A percentile compares a stretch with the other conserved stretches of the same genome.
Evolutionary conservation across 2,797 vertebrate genomes (phyloP).

Genomic region (Microhierax caerulescens): DNA sequence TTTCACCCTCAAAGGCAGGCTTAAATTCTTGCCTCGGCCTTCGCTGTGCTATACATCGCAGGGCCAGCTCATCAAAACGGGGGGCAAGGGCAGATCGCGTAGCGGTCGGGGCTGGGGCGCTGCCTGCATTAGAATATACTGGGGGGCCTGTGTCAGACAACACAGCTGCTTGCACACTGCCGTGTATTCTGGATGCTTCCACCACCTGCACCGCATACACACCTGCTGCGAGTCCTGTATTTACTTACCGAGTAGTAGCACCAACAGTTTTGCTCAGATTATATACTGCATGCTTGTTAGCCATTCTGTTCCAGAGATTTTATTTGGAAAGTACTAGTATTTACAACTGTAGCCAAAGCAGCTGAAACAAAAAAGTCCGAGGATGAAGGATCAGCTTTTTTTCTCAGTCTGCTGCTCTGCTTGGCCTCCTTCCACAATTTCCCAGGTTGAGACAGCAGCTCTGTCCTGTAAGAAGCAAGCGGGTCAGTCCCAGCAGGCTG

Average conservation of each 20-base stretch:
- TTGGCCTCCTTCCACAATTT: conserved; percentile 66
- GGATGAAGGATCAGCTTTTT: conserved; percentile 2
- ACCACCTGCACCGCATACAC: accelerated
- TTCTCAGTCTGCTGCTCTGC: not conserved
- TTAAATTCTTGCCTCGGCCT: not conserved
- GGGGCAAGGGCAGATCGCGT: accelerated
- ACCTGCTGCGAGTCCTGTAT: not conserved
- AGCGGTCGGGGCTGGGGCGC: not conserved
- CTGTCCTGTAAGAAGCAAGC: conserved; percentile 77
- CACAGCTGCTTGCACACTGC: accelerated
- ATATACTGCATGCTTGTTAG: accelerated
- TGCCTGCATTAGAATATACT: accelerated
- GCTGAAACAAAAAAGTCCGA: not conserved
- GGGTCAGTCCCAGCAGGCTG: not conserved
- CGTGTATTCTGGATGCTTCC: not conserved
- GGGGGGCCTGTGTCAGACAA: accelerated
- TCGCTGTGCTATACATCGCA: not conserved
- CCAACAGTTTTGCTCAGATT: not conserved
- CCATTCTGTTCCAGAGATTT: not conserved
- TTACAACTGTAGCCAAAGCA: not conserved
- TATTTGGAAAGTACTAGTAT: not conserved
- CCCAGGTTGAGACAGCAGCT: conserved; percentile 87
- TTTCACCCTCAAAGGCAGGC: not conserved
- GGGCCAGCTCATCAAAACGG: not conserved
- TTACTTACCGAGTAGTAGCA: not conserved